phyloP scores from a whole-genome alignment of 2,113 vertebrate genomes.

The Hydrolagus affinis region DNA sequence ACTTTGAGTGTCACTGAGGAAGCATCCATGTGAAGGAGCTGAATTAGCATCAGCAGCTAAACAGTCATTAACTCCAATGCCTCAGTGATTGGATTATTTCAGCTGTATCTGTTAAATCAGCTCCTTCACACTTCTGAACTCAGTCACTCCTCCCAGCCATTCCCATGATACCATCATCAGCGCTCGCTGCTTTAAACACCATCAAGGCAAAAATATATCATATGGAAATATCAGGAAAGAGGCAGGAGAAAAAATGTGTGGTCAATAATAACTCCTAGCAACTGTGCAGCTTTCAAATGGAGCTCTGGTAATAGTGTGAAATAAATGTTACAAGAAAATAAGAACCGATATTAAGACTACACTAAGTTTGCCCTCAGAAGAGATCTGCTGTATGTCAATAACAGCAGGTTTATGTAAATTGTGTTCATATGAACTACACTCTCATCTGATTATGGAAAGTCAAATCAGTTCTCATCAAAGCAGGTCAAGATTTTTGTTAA shows the following conservation, averaged over 20 bases:
- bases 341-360: background rate
- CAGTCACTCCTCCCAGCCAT: background rate
- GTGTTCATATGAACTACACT: background rate
- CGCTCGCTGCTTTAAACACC: background rate
- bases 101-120: no score
- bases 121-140: no score
- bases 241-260: background rate
- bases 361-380: background rate
- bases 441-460: conserved; percentile 11
- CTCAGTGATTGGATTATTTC: no score
- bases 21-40: no score
- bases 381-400: background rate
- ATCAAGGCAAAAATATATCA: background rate
- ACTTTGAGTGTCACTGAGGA: no score
- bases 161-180: background rate
- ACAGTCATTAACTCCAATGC: no score
- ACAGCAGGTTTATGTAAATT: background rate
- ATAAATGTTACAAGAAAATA: no score
- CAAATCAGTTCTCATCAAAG: conserved; percentile 12
- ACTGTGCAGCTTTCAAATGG: background rate
- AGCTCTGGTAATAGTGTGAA: background rate
- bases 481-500: background rate
- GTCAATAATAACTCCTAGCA: background rate
- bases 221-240: no score
- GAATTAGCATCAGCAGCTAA: no score